Base-by-base conservation (phyloP, 2,113 vertebrate species). In the Leucoraja erinaceus region DNA sequence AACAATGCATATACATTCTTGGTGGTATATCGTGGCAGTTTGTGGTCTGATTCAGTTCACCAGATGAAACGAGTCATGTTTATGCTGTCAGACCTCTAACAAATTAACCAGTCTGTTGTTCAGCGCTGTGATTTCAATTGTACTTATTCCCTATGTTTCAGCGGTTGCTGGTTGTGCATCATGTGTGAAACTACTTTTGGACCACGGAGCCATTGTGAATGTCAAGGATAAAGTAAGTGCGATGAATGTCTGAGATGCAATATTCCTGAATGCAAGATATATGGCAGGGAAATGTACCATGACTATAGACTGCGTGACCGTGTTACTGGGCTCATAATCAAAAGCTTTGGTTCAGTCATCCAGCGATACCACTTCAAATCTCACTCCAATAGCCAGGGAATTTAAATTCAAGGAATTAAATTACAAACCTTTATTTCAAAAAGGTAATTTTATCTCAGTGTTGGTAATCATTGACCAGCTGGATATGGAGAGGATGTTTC, bases 161-260 rank as follows among this genome's bases (percentile, higher is more conserved):
- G 99, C 98, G 11, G 99, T 99, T 97, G 98, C 98, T 0, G 98
- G 98, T 94, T 99, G 98, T 93, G 93, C 97, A 59, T 97, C 98
- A 56, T 98, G 98, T 33, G 97, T 99, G 91, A 98, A 99, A 93
- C 97, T 99, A 18, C 97, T 99, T 38, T 99, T 98, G 54, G 98
- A 99, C 94, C 97, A 98, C 0, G 98, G 98, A 8, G 97, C 98
- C 38, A 96, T 95, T 0, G 98, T 99, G 93, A 99, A 99, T 93
- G 95, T 96, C 93, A 97, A 94, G 93, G 99, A 99, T 0, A 97
- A 97, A 93, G 99, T 99, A 94, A 98, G 98, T 96, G 83, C 83
- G 81, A 47, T 47, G 38, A 47, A 47, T 47, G 38, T 47, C 38
- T 47, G 38, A 47, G 38, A 47, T 47, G 38, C 38, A 3, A 47